Evolutionary conservation across 2,113 vertebrate genomes (phyloP), one percentile per base, ranked within the genome.

Genomic region (Acanthochromis polyacanthus): DNA sequence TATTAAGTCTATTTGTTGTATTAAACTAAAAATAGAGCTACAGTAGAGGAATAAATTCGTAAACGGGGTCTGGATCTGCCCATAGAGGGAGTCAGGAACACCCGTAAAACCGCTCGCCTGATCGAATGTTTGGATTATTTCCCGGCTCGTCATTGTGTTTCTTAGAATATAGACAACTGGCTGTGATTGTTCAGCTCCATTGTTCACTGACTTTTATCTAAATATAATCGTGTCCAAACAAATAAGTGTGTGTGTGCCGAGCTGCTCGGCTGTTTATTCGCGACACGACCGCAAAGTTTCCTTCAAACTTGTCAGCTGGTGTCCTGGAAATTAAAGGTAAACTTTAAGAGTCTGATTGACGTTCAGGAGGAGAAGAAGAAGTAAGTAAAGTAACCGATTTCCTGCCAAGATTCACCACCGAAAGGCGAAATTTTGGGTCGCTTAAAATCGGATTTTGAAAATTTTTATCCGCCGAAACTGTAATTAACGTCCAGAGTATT

Each of bases 301-400:
- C 19, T 28, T 75, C 61, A 58, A n/a, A 89, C 64, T 66, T 75
- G 57, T 84, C 78, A 84, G 83, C 84, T 80, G 78, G 72, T 23
- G 43, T 59, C n/a, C 19, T 9, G 36, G 5, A 80, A 85, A 85
- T 83, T 10, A 88, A 84, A 86, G 71, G 50, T 61, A 80, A 82
- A 88, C 72, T 82, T 30, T 38, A 51, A 22, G 65, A 81, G 70
- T 68, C 61, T 64, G 75, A 88, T 16, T 78, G 77, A 75, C 67
- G 15, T 25, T 15, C 43, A 1, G 32, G 7, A 36, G 32, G 32
- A 30, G 30, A 6, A 30, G 30, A 6, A 30, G 30, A 6, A 30
- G 25, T 25, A 6, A 30, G 25, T 25, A 25, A 25, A 25, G 25
- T 25, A 25, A 25, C 25, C 25, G 25, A 25, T 3, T 25, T 25